A percentile compares a stretch with the other conserved stretches of the same genome.
phyloP scores from a whole-genome alignment of 2,888 invertebrate genomes.

The Pollenia labialis region DNA sequence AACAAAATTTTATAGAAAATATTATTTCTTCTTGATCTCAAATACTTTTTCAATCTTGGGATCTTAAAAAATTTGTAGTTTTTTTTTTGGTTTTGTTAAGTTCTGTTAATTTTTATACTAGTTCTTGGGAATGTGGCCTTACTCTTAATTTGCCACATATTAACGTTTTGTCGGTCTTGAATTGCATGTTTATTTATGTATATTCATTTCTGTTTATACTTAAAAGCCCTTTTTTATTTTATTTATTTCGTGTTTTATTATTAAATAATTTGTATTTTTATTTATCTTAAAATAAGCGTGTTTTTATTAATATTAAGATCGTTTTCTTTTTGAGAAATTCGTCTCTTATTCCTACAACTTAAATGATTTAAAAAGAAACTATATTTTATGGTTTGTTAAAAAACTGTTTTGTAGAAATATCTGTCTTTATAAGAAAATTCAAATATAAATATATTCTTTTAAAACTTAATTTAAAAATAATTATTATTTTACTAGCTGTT shows the following conservation, averaged over 20 bases:
- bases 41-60: too few species aligned
- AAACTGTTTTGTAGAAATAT: background rate
- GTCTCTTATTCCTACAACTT: background rate
- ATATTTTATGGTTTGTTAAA: background rate
- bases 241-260: constrained; percentile 20
- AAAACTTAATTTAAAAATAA: too few species aligned
- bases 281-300: background rate
- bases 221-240: background rate
- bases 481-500: too few species aligned
- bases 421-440: background rate
- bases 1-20: background rate
- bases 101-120: too few species aligned
- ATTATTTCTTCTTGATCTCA: too few species aligned
- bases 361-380: background rate
- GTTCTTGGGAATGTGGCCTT: too few species aligned
- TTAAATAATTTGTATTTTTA: constrained; percentile 3
- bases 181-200: too few species aligned
- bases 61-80: too few species aligned
- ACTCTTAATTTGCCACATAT: too few species aligned
- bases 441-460: constrained; percentile 17
- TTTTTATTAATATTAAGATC: background rate
- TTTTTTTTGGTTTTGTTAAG: too few species aligned
- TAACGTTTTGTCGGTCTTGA: too few species aligned
- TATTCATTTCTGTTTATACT: background rate
- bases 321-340: too few species aligned